These are phyloP conservation scores for Heliocidaris tuberculata DNA, from an alignment of 35 echinoderm and acorn worm genomes.

Conservation along the genomic window DNA sequence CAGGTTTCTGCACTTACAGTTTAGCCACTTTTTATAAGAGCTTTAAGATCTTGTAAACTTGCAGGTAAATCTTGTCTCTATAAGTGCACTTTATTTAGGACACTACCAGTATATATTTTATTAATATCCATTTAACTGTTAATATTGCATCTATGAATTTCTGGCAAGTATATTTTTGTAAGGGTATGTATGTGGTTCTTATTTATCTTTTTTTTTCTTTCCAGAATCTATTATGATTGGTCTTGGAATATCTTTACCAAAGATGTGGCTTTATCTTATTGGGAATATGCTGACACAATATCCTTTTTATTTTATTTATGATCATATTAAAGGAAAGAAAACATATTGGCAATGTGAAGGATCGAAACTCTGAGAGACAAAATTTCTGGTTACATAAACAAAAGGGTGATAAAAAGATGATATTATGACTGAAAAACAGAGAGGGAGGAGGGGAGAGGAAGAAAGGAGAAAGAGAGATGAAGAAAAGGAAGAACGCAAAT, in stretches of 20 bases:
- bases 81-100: background rate
- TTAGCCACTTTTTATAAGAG: background rate
- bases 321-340: background rate
- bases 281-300: conserved; percentile 88
- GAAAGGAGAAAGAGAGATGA: too few species aligned
- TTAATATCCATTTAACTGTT: background rate
- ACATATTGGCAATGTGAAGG: background rate
- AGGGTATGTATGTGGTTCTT: background rate
- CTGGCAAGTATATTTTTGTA: background rate
- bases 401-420: background rate
- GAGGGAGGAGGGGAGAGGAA: too few species aligned
- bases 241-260: conserved; percentile 52
- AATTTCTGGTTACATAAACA: background rate
- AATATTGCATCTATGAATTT: background rate
- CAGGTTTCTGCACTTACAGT: background rate
- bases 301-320: conserved; percentile 62
- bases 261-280: conserved; percentile 71
- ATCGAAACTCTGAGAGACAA: background rate
- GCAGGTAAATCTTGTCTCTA: background rate
- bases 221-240: conserved; percentile 48
- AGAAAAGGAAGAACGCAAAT: too few species aligned
- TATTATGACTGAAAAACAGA: background rate
- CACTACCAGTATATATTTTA: background rate
- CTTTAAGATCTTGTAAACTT: background rate
- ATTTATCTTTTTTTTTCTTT: conserved; percentile 22